These are phyloP conservation scores for Cuculus canorus DNA, from an alignment of 2,797 vertebrate species.

Conservation along the genomic window DNA sequence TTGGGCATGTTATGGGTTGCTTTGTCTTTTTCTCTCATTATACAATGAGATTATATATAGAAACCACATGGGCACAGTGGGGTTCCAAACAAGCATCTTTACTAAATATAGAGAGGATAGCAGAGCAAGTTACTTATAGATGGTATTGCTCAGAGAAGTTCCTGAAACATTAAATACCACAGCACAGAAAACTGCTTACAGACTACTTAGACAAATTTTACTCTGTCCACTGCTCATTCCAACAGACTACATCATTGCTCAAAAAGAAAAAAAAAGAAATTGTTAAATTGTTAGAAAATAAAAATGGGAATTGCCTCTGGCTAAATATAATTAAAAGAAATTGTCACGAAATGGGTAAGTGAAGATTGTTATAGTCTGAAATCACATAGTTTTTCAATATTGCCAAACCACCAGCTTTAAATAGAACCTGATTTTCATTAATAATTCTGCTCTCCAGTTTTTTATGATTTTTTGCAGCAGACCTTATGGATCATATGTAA, in stretches of 20 bases:
- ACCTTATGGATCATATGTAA: conserved; percentile 1
- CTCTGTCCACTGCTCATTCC: background rate
- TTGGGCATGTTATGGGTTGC: background rate
- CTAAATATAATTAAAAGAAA: conserved; percentile 55
- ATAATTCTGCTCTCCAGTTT: conserved; percentile 35
- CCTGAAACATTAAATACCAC: background rate
- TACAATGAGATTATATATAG: conserved; percentile 47
- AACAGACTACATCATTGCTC: background rate
- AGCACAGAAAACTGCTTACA: background rate
- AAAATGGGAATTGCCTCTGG: conserved; percentile 41
- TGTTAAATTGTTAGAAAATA: conserved; percentile 1
- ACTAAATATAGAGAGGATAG: conserved; percentile 56
- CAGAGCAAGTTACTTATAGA: conserved; percentile 23
- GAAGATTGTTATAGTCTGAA: conserved; percentile 46
- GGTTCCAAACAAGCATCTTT: conserved; percentile 50
- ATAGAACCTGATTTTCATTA: conserved; percentile 57
- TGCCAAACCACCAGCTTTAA: conserved; percentile 56
- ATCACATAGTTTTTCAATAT: conserved; percentile 51
- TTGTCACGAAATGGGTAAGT: conserved; percentile 32
- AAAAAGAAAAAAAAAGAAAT: background rate
- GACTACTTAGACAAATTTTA: background rate
- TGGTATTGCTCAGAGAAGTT: background rate
- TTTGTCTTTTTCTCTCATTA: conserved; percentile 48
- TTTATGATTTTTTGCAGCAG: conserved; percentile 38
- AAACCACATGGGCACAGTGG: conserved; percentile 52